These are phyloP conservation scores for Musca domestica DNA, from an alignment of 1,140 invertebrate genomes.

Conservation along the genomic window DNA sequence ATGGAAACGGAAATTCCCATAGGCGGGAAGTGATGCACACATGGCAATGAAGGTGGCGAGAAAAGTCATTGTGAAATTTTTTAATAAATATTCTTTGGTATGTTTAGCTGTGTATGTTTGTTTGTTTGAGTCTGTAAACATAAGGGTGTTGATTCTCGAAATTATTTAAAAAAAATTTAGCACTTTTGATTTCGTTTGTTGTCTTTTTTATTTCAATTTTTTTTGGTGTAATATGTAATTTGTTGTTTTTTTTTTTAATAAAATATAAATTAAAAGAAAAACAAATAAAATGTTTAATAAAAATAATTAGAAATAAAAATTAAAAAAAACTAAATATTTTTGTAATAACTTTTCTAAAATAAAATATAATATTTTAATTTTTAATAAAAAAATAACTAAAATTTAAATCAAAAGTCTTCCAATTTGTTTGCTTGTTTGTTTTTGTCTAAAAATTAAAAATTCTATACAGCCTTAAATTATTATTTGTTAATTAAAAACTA, in stretches of 20 bases:
- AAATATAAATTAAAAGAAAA: not conserved
- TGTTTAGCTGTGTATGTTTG: conserved; percentile 38
- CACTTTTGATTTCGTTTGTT: not conserved
- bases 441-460: not conserved
- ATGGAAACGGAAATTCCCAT: not conserved
- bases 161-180: not conserved
- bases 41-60: not conserved
- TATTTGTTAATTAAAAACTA: not conserved
- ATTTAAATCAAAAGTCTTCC: not conserved
- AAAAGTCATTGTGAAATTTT: conserved; percentile 3
- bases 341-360: conserved; percentile 6
- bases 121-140: not conserved
- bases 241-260: not conserved
- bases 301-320: not conserved
- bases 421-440: not conserved
- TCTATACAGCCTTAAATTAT: not conserved
- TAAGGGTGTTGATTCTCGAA: not conserved
- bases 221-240: not conserved
- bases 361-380: not conserved
- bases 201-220: not conserved
- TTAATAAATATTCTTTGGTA: conserved; percentile 44
- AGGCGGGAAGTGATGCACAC: not conserved
- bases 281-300: not conserved
- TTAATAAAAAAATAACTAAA: conserved; percentile 2
- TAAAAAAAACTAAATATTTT: conserved; percentile 4